A percentile compares a stretch with the other conserved stretches of the same genome.
phyloP scores from a whole-genome alignment of 2,113 vertebrate species.

The Aegypius monachus region DNA sequence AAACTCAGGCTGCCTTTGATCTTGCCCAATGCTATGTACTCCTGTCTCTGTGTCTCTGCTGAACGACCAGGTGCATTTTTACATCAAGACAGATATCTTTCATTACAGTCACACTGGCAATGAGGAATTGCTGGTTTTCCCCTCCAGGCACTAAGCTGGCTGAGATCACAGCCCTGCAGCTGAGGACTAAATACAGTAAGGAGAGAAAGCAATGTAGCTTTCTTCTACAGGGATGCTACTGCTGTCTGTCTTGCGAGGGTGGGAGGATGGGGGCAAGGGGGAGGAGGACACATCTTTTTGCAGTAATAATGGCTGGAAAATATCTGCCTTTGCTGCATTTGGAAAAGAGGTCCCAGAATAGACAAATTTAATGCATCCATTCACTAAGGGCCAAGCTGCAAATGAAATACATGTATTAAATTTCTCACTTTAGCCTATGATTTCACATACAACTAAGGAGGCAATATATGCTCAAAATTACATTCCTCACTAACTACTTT shows the following conservation, averaged over 20 bases:
- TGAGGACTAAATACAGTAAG: neutral
- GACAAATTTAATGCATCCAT: neutral
- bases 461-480: neutral
- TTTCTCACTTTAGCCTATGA: neutral
- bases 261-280: neutral
- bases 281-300: neutral
- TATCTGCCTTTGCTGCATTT: neutral
- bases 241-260: neutral
- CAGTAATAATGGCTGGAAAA: neutral
- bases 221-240: neutral
- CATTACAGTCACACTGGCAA: neutral
- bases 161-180: neutral
- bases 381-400: neutral
- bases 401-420: neutral
- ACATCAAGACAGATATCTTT: neutral
- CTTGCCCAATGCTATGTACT: neutral
- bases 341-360: neutral
- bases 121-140: neutral
- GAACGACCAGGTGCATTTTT: neutral
- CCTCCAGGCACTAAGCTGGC: neutral
- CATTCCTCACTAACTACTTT: neutral
- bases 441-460: neutral
- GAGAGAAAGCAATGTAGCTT: neutral
- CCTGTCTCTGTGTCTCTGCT: neutral
- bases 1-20: constrained; percentile 16